Evolutionary conservation across 92 coral and sea anemone genomes (phyloP).

Genomic region (Plumapathes pennacea): DNA sequence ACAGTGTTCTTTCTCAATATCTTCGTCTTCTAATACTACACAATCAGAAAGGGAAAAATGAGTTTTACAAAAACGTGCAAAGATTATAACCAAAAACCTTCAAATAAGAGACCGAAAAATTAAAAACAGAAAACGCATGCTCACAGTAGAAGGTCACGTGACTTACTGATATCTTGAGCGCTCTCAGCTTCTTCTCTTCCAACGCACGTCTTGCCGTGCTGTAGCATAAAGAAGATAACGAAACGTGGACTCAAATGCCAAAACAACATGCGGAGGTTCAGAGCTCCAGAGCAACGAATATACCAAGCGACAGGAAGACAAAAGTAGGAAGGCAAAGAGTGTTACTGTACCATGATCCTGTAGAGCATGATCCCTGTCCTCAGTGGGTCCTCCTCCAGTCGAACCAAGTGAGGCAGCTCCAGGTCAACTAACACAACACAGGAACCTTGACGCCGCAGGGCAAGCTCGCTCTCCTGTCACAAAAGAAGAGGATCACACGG

Average conservation of each 20-base stretch:
- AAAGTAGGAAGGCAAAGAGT: neutral
- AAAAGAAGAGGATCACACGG: neutral
- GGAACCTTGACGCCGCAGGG: constrained; percentile 87
- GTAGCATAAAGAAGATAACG: neutral
- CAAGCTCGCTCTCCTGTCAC: constrained; percentile 86
- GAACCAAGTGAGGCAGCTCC: constrained; percentile 92
- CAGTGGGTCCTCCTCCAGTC: constrained; percentile 92
- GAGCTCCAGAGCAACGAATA: neutral
- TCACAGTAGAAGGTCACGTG: neutral
- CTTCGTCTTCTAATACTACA: constrained; percentile 85
- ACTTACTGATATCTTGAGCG: constrained; percentile 85
- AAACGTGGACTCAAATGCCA: neutral
- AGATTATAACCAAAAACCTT: neutral
- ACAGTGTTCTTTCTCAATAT: constrained; percentile 84
- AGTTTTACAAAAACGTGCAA: neutral
- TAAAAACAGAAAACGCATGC: too few species aligned
- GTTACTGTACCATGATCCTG: constrained; percentile 87
- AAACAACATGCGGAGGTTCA: neutral
- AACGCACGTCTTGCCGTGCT: constrained; percentile 89
- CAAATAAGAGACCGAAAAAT: neutral
- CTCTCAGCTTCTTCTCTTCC: constrained; percentile 85
- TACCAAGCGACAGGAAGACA: neutral
- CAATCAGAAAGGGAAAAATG: neutral
- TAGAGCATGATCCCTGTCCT: constrained; percentile 93
- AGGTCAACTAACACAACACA: constrained; percentile 88